phyloP scores from a whole-genome alignment of 2,888 invertebrate genomes.

The Orthosia incerta region DNA sequence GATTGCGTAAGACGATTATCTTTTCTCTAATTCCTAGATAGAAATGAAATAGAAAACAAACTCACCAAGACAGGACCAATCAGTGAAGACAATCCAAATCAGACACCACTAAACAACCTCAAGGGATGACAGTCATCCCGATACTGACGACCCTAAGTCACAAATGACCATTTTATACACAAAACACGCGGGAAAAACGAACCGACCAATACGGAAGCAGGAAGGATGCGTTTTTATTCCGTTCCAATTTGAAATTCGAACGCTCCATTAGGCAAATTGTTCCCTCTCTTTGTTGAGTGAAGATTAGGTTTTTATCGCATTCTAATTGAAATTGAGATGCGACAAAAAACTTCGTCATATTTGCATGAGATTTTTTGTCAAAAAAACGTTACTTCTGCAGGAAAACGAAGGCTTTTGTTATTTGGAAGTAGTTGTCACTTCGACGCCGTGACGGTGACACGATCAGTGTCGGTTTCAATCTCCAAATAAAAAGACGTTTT shows the following conservation, averaged over 20 bases:
- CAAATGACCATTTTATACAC: conserved; percentile 75
- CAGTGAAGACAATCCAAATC: conserved; percentile 62
- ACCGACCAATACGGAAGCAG: conserved; percentile 84
- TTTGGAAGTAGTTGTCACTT: conserved; percentile 41
- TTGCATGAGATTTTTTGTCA: conserved; percentile 46
- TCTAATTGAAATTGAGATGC: conserved; percentile 54
- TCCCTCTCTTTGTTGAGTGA: conserved; percentile 80
- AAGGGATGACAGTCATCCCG: conserved; percentile 75
- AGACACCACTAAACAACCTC: conserved; percentile 67
- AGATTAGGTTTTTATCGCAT: conserved; percentile 70
- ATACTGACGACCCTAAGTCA: conserved; percentile 74
- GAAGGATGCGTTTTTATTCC: conserved; percentile 85
- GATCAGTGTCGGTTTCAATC: conserved; percentile 19
- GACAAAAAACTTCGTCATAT: conserved; percentile 55
- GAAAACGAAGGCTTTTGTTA: conserved; percentile 53
- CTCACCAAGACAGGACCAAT: conserved; percentile 68
- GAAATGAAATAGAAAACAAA: conserved; percentile 41
- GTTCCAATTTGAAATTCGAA: conserved; percentile 80
- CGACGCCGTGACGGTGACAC: conserved; percentile 12
- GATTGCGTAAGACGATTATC: conserved; percentile 5
- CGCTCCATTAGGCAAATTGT: conserved; percentile 87
- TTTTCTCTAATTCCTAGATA: background rate
- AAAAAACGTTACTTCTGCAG: conserved; percentile 45
- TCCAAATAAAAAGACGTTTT: conserved; percentile 27
- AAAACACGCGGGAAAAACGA: conserved; percentile 79